Conservation (phyloP, 2,888 invertebrate species). For the Stenichneumon culpator region DNA sequence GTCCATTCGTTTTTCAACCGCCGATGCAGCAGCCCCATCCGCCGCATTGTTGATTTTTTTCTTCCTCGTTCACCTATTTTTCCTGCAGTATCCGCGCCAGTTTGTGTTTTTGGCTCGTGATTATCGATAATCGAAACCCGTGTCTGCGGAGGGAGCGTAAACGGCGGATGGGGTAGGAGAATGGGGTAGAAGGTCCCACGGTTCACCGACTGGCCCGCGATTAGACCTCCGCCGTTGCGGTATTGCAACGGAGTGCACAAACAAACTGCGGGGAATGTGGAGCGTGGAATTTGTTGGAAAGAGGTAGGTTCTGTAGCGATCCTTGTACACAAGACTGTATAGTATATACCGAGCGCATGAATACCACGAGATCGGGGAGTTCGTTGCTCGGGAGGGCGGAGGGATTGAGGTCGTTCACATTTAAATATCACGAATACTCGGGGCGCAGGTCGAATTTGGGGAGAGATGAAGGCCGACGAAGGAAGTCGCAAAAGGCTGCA, state of each 20-base stretch:
- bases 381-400: conserved; percentile 25
- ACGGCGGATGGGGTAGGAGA: neutral
- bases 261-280: conserved; percentile 57
- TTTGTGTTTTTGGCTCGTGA: conserved; percentile 58
- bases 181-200: conserved; percentile 55
- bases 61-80: conserved; percentile 30
- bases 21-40: conserved; percentile 50
- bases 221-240: conserved; percentile 53
- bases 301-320: conserved; percentile 32
- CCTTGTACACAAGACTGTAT: conserved; percentile 28
- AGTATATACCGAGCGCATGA: conserved; percentile 8
- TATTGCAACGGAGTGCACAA: conserved; percentile 52
- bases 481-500: conserved; percentile 51
- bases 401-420: conserved; percentile 61
- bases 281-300: conserved; percentile 22
- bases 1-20: conserved; percentile 48
- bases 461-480: conserved; percentile 31
- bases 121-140: conserved; percentile 69
- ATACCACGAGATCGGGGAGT: conserved; percentile 36
- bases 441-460: conserved; percentile 23
- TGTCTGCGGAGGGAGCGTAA: conserved; percentile 45
- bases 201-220: conserved; percentile 66
- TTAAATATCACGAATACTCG: conserved; percentile 68
- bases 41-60: conserved; percentile 50
- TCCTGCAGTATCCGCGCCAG: conserved; percentile 28